phyloP scores from a whole-genome alignment of 2,113 vertebrate genomes.

The Prochilodus magdalenae region DNA sequence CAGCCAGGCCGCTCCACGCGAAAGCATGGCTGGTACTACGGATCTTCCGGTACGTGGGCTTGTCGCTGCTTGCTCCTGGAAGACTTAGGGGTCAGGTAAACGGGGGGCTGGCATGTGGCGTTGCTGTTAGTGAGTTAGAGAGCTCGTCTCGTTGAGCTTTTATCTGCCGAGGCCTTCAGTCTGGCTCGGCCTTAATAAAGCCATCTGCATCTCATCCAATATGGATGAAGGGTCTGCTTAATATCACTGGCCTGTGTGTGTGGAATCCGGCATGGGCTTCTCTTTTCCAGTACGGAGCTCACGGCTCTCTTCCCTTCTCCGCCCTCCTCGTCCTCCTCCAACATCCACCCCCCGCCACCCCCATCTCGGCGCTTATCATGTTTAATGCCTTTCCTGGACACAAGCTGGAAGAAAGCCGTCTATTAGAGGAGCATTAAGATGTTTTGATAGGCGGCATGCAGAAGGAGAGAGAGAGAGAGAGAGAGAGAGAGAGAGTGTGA shows the following conservation, averaged over 20 bases:
- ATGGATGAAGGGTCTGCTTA: slow-evolving; percentile 73
- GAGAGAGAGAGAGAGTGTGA: slow-evolving; percentile 40
- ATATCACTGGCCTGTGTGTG: slow-evolving; percentile 55
- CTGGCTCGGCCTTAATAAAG: slow-evolving; percentile 77
- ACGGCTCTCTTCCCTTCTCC: neutral
- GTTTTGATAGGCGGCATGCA: slow-evolving; percentile 61
- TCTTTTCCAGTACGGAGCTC: neutral
- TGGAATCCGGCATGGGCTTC: neutral
- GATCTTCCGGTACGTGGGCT: neutral
- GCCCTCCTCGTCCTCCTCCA: neutral
- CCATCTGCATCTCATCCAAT: slow-evolving; percentile 77
- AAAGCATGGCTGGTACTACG: neutral
- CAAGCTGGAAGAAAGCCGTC: slow-evolving; percentile 52
- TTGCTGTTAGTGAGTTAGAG: slow-evolving; percentile 18
- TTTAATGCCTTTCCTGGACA: slow-evolving; percentile 61
- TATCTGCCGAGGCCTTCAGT: slow-evolving; percentile 61
- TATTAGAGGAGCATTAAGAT: slow-evolving; percentile 68
- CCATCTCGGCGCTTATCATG: slow-evolving; percentile 65
- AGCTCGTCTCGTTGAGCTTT: slow-evolving; percentile 52
- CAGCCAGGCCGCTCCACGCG: slow-evolving; percentile 1
- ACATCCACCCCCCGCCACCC: too few species aligned
- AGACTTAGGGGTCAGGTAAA: neutral
- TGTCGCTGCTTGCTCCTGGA: neutral
- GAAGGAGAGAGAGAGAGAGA: slow-evolving; percentile 26
- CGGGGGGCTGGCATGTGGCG: neutral